A percentile compares a stretch with the other conserved stretches of the same genome.
Conservation (phyloP, 53 echinoderm and acorn worm genomes). For the Antedon mediterranea region DNA sequence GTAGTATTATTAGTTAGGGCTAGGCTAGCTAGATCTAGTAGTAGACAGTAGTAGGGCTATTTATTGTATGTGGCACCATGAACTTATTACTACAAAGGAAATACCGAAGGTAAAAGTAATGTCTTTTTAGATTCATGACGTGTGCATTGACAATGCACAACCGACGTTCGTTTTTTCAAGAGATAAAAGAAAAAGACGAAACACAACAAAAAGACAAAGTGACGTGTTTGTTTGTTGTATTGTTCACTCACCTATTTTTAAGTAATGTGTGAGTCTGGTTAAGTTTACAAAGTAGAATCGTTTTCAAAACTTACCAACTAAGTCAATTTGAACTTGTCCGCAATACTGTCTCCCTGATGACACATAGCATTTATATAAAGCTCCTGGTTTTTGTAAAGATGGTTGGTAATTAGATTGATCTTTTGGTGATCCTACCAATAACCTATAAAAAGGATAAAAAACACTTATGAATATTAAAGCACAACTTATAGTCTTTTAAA, state of each 20-base stretch:
- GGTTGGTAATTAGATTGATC: constrained; percentile 34
- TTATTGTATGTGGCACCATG: too few species aligned
- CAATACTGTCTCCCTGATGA: constrained; percentile 10
- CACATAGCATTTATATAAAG: constrained; percentile 46
- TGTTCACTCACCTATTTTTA: neutral
- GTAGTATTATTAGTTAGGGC: too few species aligned
- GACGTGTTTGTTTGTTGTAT: neutral
- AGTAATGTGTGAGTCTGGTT: too few species aligned
- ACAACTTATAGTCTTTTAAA: too few species aligned
- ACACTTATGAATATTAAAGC: too few species aligned
- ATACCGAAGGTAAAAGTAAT: too few species aligned
- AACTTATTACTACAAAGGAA: too few species aligned
- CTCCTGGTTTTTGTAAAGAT: constrained; percentile 39
- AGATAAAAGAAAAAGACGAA: neutral
- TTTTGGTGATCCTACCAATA: constrained; percentile 73
- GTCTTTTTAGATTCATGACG: too few species aligned
- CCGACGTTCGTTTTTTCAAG: too few species aligned
- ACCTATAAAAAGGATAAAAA: constrained; percentile 20
- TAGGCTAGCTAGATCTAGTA: too few species aligned
- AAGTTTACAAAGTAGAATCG: neutral
- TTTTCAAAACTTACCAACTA: constrained; percentile 39
- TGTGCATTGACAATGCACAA: too few species aligned
- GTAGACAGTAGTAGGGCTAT: too few species aligned
- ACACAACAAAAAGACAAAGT: neutral
- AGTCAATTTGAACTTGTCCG: constrained; percentile 54